A percentile compares a stretch with the other conserved stretches of the same genome.
These are phyloP conservation scores for Ceratosolen fusciceps DNA, from an alignment of 1,140 invertebrate species.

Conservation along the genomic window DNA sequence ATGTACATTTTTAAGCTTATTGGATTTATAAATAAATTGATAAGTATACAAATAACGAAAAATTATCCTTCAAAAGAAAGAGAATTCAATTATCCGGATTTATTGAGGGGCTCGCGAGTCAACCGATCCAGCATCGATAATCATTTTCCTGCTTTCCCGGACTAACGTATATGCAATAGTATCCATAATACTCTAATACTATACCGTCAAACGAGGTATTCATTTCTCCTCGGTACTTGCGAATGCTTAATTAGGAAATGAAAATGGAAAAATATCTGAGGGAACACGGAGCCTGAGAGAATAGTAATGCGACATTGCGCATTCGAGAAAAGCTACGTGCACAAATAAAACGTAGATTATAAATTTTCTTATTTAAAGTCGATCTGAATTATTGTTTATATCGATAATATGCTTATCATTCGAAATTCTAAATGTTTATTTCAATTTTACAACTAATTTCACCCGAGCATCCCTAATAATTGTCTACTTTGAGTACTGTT, in stretches of 20 bases:
- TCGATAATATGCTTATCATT: conserved; percentile 3
- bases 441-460: conserved; percentile 38
- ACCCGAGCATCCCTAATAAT: no score
- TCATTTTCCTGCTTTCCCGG: no score
- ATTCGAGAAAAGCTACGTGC: neutral
- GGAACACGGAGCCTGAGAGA: neutral
- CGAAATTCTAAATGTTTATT: conserved; percentile 15
- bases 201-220: neutral
- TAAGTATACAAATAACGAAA: no score
- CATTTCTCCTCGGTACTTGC: conserved; percentile 6
- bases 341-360: conserved; percentile 1
- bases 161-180: no score
- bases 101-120: no score
- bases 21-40: no score
- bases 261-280: neutral
- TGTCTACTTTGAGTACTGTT: no score
- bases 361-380: conserved; percentile 13
- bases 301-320: neutral
- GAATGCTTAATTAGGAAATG: conserved; percentile 24
- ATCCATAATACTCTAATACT: neutral
- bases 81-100: no score
- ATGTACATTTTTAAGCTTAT: no score
- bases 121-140: no score
- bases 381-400: conserved; percentile 30
- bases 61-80: no score